Evolutionary conservation across 2,888 invertebrate species (phyloP).

Genomic region (Bombylius major): DNA sequence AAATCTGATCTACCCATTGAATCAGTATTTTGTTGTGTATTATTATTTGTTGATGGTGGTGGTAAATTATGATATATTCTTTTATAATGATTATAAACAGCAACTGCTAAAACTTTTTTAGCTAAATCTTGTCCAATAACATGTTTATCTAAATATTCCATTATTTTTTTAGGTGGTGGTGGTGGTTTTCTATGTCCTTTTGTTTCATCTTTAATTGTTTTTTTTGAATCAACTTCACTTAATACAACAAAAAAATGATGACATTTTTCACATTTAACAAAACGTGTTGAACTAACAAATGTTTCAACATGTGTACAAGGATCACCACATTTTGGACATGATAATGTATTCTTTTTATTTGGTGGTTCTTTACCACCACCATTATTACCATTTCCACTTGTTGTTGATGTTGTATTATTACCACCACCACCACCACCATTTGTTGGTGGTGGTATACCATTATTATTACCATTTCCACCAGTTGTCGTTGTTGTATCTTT

Average conservation of each 20-base stretch:
- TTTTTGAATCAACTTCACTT: slow-evolving; percentile 84
- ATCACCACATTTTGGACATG: slow-evolving; percentile 94
- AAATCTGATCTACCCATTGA: slow-evolving; percentile 47
- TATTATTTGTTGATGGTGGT: slow-evolving; percentile 25
- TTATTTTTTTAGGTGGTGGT: slow-evolving; percentile 94
- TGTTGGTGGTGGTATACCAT: slow-evolving; percentile 3
- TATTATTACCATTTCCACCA: slow-evolving; percentile 1
- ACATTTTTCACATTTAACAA: slow-evolving; percentile 96
- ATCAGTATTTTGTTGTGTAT: slow-evolving; percentile 20
- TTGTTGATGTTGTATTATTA: slow-evolving; percentile 1
- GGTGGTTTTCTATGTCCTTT: slow-evolving; percentile 64
- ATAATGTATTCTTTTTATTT: slow-evolving; percentile 58
- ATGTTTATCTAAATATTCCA: slow-evolving; percentile 89
- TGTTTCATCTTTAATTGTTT: slow-evolving; percentile 66
- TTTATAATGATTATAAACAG: slow-evolving; percentile 99
- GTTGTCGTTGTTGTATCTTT: slow-evolving; percentile 12
- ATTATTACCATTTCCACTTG: slow-evolving; percentile 19
- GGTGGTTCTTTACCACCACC: slow-evolving; percentile 43
- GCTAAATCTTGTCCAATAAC: slow-evolving; percentile 96
- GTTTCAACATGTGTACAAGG: slow-evolving; percentile 96
- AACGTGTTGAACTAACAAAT: slow-evolving; percentile 91
- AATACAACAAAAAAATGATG: slow-evolving; percentile 95
- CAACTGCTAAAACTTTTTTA: slow-evolving; percentile 93
- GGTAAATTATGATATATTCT: slow-evolving; percentile 88
- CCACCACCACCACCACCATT: slow-evolving; percentile 1